Evolutionary conservation across 2,888 invertebrate genomes (phyloP).

Genomic region (Lumbricus terrestris): DNA sequence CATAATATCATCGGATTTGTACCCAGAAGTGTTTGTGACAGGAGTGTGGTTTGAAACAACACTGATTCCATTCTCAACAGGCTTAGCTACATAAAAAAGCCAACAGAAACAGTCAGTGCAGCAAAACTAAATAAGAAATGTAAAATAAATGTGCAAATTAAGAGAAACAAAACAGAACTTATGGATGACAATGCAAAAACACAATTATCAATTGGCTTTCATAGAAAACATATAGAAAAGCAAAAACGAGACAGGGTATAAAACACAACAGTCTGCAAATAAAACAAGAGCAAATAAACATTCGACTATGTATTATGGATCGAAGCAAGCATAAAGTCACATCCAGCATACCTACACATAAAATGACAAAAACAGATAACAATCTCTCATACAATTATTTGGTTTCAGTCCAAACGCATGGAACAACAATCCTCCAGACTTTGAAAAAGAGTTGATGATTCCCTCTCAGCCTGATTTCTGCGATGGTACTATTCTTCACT

Average conservation of each 20-base stretch:
- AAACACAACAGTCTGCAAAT: neutral
- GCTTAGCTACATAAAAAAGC: neutral
- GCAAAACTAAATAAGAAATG: neutral
- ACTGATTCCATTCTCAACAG: conserved; percentile 9
- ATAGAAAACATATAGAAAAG: neutral
- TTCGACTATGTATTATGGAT: neutral
- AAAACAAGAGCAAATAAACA: neutral
- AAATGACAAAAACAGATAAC: neutral
- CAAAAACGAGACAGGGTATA: neutral
- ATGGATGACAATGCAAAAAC: neutral
- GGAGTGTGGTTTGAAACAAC: conserved; percentile 16
- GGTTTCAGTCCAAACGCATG: too few relatives aligned
- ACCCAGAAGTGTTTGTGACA: conserved; percentile 26
- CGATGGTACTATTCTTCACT: neutral
- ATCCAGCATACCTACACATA: neutral
- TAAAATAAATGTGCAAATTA: neutral
- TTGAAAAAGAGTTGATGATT: neutral
- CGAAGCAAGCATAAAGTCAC: neutral
- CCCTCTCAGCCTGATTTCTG: neutral
- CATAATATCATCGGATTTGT: conserved; percentile 31
- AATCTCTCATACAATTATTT: neutral
- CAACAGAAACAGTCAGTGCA: neutral
- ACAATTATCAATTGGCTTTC: neutral
- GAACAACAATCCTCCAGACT: neutral
- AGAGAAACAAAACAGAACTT: conserved; percentile 11